Conservation (phyloP, 2,888 invertebrate species). For the Bugulina stolonifera region DNA sequence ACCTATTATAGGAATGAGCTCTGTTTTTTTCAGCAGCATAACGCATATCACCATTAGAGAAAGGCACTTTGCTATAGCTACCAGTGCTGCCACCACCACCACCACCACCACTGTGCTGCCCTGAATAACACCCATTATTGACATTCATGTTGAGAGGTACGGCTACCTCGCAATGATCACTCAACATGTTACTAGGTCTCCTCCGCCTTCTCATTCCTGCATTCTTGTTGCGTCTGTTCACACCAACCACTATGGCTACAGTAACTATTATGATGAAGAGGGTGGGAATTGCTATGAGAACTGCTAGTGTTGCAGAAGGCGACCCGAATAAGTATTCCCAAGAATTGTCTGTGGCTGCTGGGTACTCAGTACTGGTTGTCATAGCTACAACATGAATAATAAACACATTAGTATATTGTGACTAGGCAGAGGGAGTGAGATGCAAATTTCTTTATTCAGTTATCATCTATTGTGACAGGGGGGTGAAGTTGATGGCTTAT, state of each 20-base stretch:
- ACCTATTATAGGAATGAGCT: neutral
- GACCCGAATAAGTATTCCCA: conserved; percentile 26
- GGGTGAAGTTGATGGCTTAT: too few species aligned
- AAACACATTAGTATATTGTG: neutral
- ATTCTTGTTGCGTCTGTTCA: conserved; percentile 8
- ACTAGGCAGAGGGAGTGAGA: too few species aligned
- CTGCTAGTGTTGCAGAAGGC: conserved; percentile 24
- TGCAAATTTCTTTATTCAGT: too few species aligned
- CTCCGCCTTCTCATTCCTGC: neutral
- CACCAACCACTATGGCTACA: conserved; percentile 21
- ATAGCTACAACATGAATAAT: conserved; percentile 9
- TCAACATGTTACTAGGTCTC: neutral
- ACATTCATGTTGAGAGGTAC: conserved; percentile 10
- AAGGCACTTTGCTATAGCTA: neutral
- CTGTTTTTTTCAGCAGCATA: neutral
- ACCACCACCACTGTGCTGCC: neutral
- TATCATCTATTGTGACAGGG: too few species aligned
- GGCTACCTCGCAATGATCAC: conserved; percentile 24
- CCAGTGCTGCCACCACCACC: neutral
- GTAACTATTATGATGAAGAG: conserved; percentile 16
- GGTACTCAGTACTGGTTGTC: neutral
- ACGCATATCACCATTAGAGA: neutral
- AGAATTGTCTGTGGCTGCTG: neutral
- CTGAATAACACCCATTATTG: conserved; percentile 14
- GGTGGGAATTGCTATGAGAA: conserved; percentile 13